phyloP scores from a whole-genome alignment of 2,797 vertebrate genomes.

The Chrysocyon brachyurus region DNA sequence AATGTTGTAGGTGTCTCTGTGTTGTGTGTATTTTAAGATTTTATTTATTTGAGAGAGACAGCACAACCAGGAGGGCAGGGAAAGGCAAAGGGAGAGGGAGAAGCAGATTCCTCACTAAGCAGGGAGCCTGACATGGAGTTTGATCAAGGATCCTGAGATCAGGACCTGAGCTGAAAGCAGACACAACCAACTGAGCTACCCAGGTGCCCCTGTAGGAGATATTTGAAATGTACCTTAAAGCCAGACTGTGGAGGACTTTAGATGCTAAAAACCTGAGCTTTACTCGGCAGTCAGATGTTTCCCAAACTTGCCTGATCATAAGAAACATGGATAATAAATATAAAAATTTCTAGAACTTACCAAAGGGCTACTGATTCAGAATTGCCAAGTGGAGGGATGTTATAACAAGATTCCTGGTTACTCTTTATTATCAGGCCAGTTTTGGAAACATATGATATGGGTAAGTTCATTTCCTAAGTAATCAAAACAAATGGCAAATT shows the following conservation, averaged over 20 bases:
- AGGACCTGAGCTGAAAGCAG: background rate
- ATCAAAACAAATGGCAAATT: conserved; percentile 13
- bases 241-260: background rate
- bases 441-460: background rate
- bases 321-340: conserved; percentile 41
- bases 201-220: background rate
- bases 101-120: background rate
- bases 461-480: conserved; percentile 17
- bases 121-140: background rate
- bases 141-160: background rate
- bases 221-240: conserved; percentile 20
- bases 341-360: background rate
- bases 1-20: background rate
- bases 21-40: background rate
- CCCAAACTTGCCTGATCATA: conserved; percentile 26
- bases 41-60: background rate
- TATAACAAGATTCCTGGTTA: background rate
- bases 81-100: background rate
- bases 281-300: conserved; percentile 41
- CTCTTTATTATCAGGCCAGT: background rate
- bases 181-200: background rate
- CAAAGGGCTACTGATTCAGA: conserved; percentile 49
- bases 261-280: background rate
- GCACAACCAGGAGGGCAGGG: background rate
- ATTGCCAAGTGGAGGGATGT: background rate